phyloP scores from a whole-genome alignment of 1,140 invertebrate species.

The Hyphantria cunea region DNA sequence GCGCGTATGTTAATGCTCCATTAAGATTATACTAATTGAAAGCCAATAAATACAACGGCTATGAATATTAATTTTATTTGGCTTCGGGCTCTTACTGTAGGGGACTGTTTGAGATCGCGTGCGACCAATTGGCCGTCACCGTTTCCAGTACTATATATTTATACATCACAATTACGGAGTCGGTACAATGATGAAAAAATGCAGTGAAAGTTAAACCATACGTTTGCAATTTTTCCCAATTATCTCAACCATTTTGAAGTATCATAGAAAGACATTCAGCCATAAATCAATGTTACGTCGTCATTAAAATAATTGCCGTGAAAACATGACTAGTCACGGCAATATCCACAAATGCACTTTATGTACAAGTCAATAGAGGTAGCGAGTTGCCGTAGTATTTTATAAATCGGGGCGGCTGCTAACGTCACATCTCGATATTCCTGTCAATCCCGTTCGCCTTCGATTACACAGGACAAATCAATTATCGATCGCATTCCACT shows the following conservation, averaged over 20 bases:
- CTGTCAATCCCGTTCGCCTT: constrained; percentile 64
- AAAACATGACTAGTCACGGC: background rate
- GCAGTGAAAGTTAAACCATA: constrained; percentile 7
- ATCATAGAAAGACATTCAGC: too few species aligned
- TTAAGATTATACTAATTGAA: constrained; percentile 82
- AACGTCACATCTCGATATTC: constrained; percentile 62
- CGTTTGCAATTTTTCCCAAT: too few species aligned
- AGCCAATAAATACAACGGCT: constrained; percentile 81
- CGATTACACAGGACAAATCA: constrained; percentile 79
- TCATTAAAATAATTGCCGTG: background rate
- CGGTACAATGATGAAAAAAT: background rate
- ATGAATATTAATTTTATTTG: constrained; percentile 81
- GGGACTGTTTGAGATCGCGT: constrained; percentile 54
- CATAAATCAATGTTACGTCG: background rate
- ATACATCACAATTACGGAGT: constrained; percentile 3
- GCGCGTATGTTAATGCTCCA: constrained; percentile 78
- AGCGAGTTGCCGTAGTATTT: constrained; percentile 18
- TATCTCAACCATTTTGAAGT: too few species aligned
- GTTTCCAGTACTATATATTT: constrained; percentile 18
- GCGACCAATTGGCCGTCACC: constrained; percentile 39
- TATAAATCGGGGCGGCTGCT: constrained; percentile 19
- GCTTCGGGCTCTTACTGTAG: constrained; percentile 55
- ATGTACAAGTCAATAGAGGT: background rate
- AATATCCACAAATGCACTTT: constrained; percentile 6
- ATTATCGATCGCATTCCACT: constrained; percentile 75